A percentile compares a stretch with the other conserved stretches of the same genome.
phyloP scores from a whole-genome alignment of 2,888 invertebrate genomes.

The Mechanitis mazaeus region DNA sequence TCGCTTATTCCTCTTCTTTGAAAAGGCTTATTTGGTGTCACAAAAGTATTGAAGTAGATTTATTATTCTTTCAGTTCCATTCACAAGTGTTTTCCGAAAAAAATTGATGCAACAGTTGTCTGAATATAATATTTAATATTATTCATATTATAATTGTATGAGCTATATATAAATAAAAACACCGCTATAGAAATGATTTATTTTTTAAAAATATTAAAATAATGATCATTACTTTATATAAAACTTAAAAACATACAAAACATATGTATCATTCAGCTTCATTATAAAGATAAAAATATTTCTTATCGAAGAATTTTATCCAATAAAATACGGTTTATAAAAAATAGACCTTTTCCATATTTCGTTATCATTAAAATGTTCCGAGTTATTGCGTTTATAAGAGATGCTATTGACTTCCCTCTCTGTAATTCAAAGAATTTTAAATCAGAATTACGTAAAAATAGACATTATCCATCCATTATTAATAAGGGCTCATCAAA shows the following conservation, averaged over 20 bases:
- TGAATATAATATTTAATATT: conserved; percentile 10
- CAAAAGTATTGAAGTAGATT: conserved; percentile 34
- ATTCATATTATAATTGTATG: too few relatives aligned
- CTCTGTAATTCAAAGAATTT: conserved; percentile 21
- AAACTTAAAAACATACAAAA: not conserved
- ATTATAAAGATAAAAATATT: conserved; percentile 5
- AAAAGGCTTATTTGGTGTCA: conserved; percentile 34
- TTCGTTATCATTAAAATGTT: conserved; percentile 26
- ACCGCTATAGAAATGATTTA: not conserved
- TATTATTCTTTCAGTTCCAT: conserved; percentile 33
- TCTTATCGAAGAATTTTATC: not conserved
- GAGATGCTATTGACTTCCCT: conserved; percentile 18
- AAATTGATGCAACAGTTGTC: conserved; percentile 28
- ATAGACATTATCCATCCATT: conserved; percentile 40
- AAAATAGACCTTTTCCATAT: conserved; percentile 16
- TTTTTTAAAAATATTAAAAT: not conserved
- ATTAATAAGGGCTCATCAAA: conserved; percentile 66
- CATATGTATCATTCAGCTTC: conserved; percentile 6
- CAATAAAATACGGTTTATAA: conserved; percentile 8
- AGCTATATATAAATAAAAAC: not conserved
- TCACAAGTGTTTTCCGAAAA: conserved; percentile 20
- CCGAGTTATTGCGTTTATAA: conserved; percentile 26
- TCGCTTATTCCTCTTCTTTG: conserved; percentile 35
- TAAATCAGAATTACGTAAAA: conserved; percentile 17
- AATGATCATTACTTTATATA: not conserved